phyloP scores from a whole-genome alignment of 2,888 invertebrate species.

The Temnothorax unifasciatus region DNA sequence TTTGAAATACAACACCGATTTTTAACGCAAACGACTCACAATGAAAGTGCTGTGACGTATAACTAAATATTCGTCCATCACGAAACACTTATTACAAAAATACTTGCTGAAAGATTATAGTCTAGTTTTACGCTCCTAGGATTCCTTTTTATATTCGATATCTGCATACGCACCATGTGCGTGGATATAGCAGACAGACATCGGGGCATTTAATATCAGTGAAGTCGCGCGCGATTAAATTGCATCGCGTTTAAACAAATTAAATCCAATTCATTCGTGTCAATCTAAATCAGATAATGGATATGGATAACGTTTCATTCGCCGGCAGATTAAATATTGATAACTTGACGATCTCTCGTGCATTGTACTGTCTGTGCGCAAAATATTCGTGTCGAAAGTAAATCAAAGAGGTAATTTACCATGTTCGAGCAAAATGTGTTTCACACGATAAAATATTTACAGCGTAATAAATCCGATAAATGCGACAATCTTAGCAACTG shows the following conservation, averaged over 20 bases:
- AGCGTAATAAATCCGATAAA: neutral
- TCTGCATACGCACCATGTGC: neutral
- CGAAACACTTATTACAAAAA: conserved; percentile 25
- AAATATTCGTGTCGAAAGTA: neutral
- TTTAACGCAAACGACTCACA: conserved; percentile 27
- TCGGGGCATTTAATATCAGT: conserved; percentile 31
- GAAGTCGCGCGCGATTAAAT: conserved; percentile 37
- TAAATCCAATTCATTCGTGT: conserved; percentile 58
- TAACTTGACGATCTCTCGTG: neutral
- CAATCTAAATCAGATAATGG: conserved; percentile 53
- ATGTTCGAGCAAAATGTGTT: neutral
- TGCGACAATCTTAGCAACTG: neutral
- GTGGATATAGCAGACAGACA: neutral
- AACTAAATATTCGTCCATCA: conserved; percentile 12
- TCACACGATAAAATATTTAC: conserved; percentile 6
- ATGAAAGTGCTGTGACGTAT: neutral
- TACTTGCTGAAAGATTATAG: conserved; percentile 10
- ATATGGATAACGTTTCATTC: conserved; percentile 43
- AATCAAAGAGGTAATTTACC: conserved; percentile 9
- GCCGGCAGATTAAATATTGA: conserved; percentile 48
- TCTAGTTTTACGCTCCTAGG: conserved; percentile 17
- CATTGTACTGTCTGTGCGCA: neutral
- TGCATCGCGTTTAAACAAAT: conserved; percentile 48
- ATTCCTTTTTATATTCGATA: conserved; percentile 1
- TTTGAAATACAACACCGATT: conserved; percentile 23